phyloP scores from a whole-genome alignment of 2,888 invertebrate genomes.

The Latrodectus elegans region DNA sequence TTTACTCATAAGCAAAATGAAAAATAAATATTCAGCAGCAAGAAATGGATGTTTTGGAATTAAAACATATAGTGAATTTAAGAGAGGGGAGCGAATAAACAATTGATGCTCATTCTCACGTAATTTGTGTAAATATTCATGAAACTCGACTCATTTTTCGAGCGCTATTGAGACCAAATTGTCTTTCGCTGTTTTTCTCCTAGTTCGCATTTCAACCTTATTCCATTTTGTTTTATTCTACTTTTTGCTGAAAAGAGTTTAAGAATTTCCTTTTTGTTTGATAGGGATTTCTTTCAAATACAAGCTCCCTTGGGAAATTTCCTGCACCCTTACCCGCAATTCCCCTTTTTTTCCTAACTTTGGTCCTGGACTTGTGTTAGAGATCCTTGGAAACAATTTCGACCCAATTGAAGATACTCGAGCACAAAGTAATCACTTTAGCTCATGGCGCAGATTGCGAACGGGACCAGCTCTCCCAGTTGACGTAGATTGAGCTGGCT shows the following conservation, averaged over 20 bases:
- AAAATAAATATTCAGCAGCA: too few species aligned
- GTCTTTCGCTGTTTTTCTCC: constrained; percentile 38
- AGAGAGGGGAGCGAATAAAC: constrained; percentile 56
- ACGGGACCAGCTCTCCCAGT: not conserved
- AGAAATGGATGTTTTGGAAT: not conserved
- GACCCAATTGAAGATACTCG: constrained; percentile 63
- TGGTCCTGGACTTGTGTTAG: constrained; percentile 8
- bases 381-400: constrained; percentile 62
- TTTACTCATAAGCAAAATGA: too few species aligned
- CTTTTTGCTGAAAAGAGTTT: constrained; percentile 47
- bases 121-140: constrained; percentile 68
- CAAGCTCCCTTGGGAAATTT: constrained; percentile 41
- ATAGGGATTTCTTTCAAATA: constrained; percentile 42
- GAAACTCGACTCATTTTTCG: constrained; percentile 56
- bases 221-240: constrained; percentile 55
- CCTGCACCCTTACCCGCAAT: not conserved
- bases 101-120: constrained; percentile 64
- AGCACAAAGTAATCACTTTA: constrained; percentile 66
- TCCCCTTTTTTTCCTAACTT: constrained; percentile 15
- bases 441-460: constrained; percentile 52
- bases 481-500: constrained; percentile 54
- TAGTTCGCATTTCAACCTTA: constrained; percentile 30
- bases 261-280: constrained; percentile 43
- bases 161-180: constrained; percentile 56
- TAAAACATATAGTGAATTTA: constrained; percentile 23